Base-by-base conservation (phyloP, 2,888 invertebrate species). In the Coleophora deauratella region DNA sequence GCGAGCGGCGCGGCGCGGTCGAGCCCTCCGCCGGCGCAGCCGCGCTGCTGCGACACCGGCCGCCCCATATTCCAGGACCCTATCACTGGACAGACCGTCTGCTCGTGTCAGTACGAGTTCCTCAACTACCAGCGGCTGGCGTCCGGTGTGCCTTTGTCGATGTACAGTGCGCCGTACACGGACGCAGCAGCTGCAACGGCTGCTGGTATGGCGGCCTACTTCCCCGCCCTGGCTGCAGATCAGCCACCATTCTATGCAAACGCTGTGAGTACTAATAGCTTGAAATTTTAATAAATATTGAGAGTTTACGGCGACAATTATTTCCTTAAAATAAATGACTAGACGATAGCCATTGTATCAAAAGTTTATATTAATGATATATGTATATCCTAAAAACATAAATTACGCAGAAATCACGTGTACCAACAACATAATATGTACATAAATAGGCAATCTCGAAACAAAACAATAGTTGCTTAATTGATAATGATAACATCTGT, bases 11-110 rank as follows among this genome's bases (percentile, higher is more conserved):
- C 87, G 47, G 81, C 87, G 41, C 76, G 88, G 44, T 75, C 89
- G 40, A 73, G 87, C 68, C 78, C 87, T 49, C 78, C 87, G 35
- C 80, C 88, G 45, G 72, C 89, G 42, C 85, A 89, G 53, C 82
- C 88, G 48, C 82, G 95, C 61, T 96, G 97, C 87, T 96, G 97
- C 87, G 96, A 97, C 87, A 95, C 96, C 53, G 96, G 96, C 54
- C 90, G 96, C 63, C 93, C 96, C 51, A 91, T 96, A 72, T 95
- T 94, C 86, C 94, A 94, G 69, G 95, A 95, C 80, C 95, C 95
- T 35, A 88, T 95, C 56, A 94, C 94, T 55, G 95, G 95, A 41
- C 94, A 95, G 79, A 94, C 93, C 42, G 91, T 95, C 50, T 95
- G 95, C 86, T 95, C 95, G 61, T 95, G 95, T 80, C 95, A 95